These are phyloP conservation scores for Synodontis membranacea DNA, from an alignment of 2,113 vertebrate genomes.

Conservation along the genomic window DNA sequence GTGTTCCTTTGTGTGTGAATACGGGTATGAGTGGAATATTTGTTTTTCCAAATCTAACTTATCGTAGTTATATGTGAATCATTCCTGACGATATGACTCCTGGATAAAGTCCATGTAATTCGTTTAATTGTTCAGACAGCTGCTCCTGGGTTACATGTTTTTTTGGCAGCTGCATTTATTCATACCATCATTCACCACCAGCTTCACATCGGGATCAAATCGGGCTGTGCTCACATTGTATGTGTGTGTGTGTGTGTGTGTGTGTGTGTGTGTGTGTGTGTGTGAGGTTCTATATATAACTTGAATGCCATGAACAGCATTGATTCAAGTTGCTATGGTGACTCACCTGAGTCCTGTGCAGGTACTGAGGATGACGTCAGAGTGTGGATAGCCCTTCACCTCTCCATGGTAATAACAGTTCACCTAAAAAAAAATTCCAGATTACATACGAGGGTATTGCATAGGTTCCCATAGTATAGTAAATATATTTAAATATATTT, in stretches of 20 bases:
- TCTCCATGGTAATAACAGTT: conserved; percentile 80
- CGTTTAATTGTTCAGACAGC: background rate
- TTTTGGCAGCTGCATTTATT: background rate
- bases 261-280: conserved; percentile 43
- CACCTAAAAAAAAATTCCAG: conserved; percentile 60
- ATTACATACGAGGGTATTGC: too few relatives aligned
- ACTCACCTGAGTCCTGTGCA: conserved; percentile 75
- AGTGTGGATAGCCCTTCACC: conserved; percentile 66
- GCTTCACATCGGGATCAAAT: background rate
- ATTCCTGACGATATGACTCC: background rate
- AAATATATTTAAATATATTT: too few relatives aligned
- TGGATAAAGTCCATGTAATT: conserved; percentile 18
- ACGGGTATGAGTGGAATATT: background rate
- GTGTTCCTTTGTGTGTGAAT: background rate
- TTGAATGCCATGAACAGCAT: conserved; percentile 3
- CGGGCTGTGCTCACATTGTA: conserved; percentile 12
- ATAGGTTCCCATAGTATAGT: too few relatives aligned
- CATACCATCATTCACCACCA: conserved; percentile 1
- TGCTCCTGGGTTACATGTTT: conserved; percentile 1
- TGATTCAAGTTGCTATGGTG: conserved; percentile 50
- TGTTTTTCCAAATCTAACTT: conserved; percentile 20
- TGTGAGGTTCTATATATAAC: background rate
- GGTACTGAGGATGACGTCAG: conserved; percentile 74
- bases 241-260: conserved; percentile 41
- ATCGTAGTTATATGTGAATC: conserved; percentile 7